Conservation (phyloP, 2,888 invertebrate species). For the Apomyelois bistriatella region DNA sequence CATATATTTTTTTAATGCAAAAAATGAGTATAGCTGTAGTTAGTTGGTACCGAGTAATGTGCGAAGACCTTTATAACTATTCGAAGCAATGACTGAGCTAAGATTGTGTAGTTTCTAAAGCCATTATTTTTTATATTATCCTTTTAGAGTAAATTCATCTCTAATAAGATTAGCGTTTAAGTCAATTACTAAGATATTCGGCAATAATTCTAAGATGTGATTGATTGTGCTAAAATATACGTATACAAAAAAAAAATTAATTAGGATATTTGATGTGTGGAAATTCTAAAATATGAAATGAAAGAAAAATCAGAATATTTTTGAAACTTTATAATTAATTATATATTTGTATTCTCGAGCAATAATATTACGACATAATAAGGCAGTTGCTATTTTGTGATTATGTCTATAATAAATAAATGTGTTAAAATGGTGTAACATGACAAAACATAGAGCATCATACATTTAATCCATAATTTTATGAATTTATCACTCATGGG, state of each 20-base stretch:
- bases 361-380: conserved; percentile 29
- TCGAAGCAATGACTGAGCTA: conserved; percentile 37
- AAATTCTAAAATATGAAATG: conserved; percentile 23
- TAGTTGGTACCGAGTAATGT: too few species aligned
- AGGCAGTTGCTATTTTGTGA: conserved; percentile 47
- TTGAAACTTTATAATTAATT: conserved; percentile 34
- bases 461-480: background rate
- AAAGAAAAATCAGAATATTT: conserved; percentile 29
- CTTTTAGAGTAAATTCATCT: conserved; percentile 26
- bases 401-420: conserved; percentile 19
- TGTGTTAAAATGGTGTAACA: background rate
- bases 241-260: conserved; percentile 21
- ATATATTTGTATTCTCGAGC: conserved; percentile 29
- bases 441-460: background rate
- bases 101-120: conserved; percentile 27
- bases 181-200: conserved; percentile 49
- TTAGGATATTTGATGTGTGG: conserved; percentile 24
- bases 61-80: background rate
- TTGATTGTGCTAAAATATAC: conserved; percentile 29
- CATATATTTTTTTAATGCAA: too few species aligned
- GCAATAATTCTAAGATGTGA: conserved; percentile 63
- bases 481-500: too few species aligned
- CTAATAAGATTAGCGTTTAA: conserved; percentile 38
- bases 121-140: conserved; percentile 50
- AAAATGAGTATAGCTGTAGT: too few species aligned